phyloP scores from a whole-genome alignment of 2,888 invertebrate genomes.

The Meloe dianella region DNA sequence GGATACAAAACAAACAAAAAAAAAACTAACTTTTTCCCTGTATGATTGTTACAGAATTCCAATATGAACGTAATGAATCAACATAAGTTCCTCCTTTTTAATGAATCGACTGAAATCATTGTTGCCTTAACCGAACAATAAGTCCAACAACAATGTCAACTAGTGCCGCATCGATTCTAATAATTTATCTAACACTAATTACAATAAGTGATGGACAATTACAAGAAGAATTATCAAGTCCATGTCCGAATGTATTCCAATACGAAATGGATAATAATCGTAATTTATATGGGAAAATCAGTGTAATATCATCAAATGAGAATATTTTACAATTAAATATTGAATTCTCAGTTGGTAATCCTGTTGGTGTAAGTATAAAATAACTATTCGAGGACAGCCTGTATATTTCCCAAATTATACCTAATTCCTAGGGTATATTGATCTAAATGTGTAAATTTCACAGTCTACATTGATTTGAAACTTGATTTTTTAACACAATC shows the following conservation, averaged over 20 bases:
- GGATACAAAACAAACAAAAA: background rate
- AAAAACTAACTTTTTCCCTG: background rate
- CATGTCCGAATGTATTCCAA: conserved; percentile 55
- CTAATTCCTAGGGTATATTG: too few species aligned
- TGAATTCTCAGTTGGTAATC: conserved; percentile 53
- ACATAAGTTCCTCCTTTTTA: too few species aligned
- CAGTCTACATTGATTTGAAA: too few species aligned
- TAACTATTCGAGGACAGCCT: background rate
- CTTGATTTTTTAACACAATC: too few species aligned
- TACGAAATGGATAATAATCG: conserved; percentile 58
- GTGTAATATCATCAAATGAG: conserved; percentile 48
- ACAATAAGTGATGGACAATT: background rate
- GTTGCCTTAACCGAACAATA: background rate
- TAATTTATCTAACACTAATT: background rate
- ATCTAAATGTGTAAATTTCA: too few species aligned
- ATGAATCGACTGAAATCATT: too few species aligned
- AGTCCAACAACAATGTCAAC: background rate
- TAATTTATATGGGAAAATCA: conserved; percentile 58
- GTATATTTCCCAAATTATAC: background rate
- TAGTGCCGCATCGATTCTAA: background rate
- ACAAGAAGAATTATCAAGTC: conserved; percentile 40
- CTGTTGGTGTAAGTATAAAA: conserved; percentile 45
- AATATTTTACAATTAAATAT: conserved; percentile 48
- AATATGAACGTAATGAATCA: background rate
- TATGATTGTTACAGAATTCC: conserved; percentile 1